phyloP scores from a whole-genome alignment of 2,888 invertebrate species.

The Caenorhabditis afra region DNA sequence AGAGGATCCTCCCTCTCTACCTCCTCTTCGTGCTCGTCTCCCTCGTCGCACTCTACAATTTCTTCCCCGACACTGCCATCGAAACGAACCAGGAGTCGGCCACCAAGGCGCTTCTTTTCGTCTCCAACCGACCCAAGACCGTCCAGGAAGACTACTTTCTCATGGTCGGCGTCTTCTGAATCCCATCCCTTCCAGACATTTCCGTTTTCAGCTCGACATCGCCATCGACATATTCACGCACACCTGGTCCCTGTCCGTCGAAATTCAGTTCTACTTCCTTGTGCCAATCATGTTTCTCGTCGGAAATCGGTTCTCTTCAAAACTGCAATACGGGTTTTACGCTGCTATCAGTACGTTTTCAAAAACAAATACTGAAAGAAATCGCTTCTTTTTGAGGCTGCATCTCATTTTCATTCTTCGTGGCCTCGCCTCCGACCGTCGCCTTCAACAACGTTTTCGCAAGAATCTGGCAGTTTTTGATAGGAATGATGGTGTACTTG shows the following conservation, averaged over 20 bases:
- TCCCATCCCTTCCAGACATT: background rate
- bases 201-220: conserved; percentile 16
- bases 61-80: conserved; percentile 50
- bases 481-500: conserved; percentile 37
- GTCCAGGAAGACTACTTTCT: conserved; percentile 39
- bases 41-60: conserved; percentile 25
- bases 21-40: conserved; percentile 26
- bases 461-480: conserved; percentile 45
- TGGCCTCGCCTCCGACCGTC: background rate
- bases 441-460: conserved; percentile 50
- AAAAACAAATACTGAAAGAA: no score
- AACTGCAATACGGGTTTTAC: conserved; percentile 16
- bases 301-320: background rate
- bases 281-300: conserved; percentile 39
- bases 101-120: conserved; percentile 26
- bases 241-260: conserved; percentile 50
- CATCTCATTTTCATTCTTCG: conserved; percentile 7
- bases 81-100: conserved; percentile 40
- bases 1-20: conserved; percentile 48
- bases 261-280: conserved; percentile 49
- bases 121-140: conserved; percentile 35
- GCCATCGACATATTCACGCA: conserved; percentile 47
- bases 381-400: background rate
- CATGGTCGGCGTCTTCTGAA: conserved; percentile 17
- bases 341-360: background rate